Evolutionary conservation across 2,113 vertebrate genomes (phyloP), one percentile per base, ranked within the genome.

Genomic region (Spheniscus mendiculus): DNA sequence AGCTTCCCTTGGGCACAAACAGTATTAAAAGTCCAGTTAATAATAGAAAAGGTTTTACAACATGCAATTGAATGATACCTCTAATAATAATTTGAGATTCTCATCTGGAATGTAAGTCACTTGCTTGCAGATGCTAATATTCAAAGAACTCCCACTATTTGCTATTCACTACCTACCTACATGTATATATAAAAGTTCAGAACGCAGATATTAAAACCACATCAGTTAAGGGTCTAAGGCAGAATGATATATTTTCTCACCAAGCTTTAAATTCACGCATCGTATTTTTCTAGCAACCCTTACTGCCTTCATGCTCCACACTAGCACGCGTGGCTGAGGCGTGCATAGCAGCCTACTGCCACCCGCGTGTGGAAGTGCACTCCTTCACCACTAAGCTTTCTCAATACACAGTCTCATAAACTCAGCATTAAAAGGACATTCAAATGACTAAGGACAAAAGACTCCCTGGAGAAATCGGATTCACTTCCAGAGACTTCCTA

Each of bases 401-500:
- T 65, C 36, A 62, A 21, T 14, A 25, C 15, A 47, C 13, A 38
- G 6, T 8, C 58, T 49, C 34, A 76, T 53, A 77, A 88, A 95
- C n/a, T 20, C 70, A 82, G 30, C 47, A 42, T 27, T 87, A 47
- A 66, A 84, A 89, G 72, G 71, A 90, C 76, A 78, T 66, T 45
- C 29, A 80, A 90, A 78, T 14, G 27, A 74, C 38, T 21, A 38
- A 93, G 67, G 80, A 84, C 65, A 90, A 90, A 84, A 89, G 21
- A 32, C 5, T 78, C 59, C 56, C 63, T 32, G 34, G 52, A 87
- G 50, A 92, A 93, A 83, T 1, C 4, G 4, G n/a, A 92, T 95
- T 95, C 23, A 65, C 49, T 89, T 89, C 49, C 87, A 78, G 52
- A 87, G 12, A 53, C 15, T 52, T 84, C 45, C 89, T 84, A 27